Evolutionary conservation across 2,797 vertebrate species (phyloP).

Genomic region (Melopsittacus undulatus): DNA sequence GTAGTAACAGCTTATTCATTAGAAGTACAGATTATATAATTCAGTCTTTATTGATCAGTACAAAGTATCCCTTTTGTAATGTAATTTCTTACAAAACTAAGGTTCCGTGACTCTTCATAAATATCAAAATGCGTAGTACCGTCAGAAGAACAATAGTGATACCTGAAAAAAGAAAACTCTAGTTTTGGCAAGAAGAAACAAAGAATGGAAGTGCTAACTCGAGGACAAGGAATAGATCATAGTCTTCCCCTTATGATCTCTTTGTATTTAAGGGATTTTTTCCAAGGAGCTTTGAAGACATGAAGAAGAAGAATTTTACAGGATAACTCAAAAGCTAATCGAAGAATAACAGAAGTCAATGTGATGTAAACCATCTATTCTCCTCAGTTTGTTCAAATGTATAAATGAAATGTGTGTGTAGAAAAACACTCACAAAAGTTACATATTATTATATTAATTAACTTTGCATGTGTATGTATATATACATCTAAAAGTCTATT

Average conservation of each 20-base stretch:
- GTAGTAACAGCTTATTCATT: neutral
- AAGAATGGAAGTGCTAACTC: neutral
- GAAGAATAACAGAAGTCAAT: neutral
- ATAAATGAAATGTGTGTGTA: neutral
- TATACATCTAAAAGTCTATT: neutral
- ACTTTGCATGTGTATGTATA: neutral
- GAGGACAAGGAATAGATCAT: neutral
- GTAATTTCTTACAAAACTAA: neutral
- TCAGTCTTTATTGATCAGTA: neutral
- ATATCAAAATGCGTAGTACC: neutral
- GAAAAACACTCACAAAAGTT: neutral
- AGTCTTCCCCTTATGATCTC: neutral
- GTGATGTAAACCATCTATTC: neutral
- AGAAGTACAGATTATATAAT: neutral
- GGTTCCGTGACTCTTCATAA: neutral
- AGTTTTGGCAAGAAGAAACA: neutral
- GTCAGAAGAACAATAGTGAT: neutral
- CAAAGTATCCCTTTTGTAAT: neutral
- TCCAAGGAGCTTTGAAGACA: neutral
- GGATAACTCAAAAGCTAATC: neutral
- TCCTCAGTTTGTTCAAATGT: fast-evolving
- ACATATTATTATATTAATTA: neutral
- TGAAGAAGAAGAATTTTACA: neutral
- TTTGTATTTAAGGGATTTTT: neutral
- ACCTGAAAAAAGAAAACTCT: neutral